Evolutionary conservation across 2,113 vertebrate species (phyloP), one percentile per base, ranked within the genome.

Genomic region (Hippopotamus amphibius): DNA sequence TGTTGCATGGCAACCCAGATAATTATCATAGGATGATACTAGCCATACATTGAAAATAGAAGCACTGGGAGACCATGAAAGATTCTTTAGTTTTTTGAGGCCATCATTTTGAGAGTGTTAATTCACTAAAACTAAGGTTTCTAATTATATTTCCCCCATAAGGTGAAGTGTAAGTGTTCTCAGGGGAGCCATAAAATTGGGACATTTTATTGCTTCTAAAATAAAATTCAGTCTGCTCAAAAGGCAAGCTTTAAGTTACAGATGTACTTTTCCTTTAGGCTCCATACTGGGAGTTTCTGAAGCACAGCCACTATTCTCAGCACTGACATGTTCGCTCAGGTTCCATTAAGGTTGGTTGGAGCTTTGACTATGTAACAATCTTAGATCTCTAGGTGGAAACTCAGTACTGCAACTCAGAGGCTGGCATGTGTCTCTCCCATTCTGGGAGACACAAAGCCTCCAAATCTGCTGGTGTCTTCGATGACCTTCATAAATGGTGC

Each of bases 161-260:
- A 37, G 57, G 63, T 83, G 63, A 96, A 66, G 6, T 48, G 5
- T 43, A 82, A 81, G 17, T 76, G 43, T 81, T 94, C 55, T 96
- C 82, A 55, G 30, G 69, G 55, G 94, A 76, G 68, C 7, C 53
- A 61, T 90, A 72, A 88, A 95, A 94, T 84, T 6, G 46, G 30
- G 59, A 24, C 22, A 3, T 85, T 90, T 88, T 72, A 90, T 87
- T 89, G 15, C 22, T 79, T 77, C 37, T 53, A 66, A 96, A 92
- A 83, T 88, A 43, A 69, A 92, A 87, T 95, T 92, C 53, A 24
- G 37, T 87, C 90, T 90, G 30, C n/a, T 88, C 26, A 63, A 69
- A 96, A 92, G 80, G 68, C 66, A 89, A 79, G 68, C 50, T 74
- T 95, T 90, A 82, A 84, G 59, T 72, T 37, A 16, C 3, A 92